Percentiles rank a stretch among this genome's conserved stretches.
Evolutionary conservation across 1,140 invertebrate species (phyloP).

Genomic region (Aphaenogaster floridana): DNA sequence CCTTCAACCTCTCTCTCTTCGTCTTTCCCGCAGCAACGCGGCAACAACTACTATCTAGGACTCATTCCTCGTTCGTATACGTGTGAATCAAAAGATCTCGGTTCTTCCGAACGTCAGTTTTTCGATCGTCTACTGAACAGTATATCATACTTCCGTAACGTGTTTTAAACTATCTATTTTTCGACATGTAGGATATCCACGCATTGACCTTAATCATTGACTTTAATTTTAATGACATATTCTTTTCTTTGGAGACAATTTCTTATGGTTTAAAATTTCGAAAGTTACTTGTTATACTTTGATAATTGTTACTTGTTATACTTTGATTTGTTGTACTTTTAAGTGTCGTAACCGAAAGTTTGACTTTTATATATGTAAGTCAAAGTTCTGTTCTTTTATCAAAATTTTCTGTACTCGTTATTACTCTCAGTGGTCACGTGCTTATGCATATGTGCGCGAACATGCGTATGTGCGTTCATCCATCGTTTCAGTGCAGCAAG

Average conservation of each 20-base stretch:
- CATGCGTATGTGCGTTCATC: slow-evolving; percentile 5
- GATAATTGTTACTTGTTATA: background rate
- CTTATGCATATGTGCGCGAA: background rate
- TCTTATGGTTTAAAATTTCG: background rate
- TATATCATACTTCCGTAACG: background rate
- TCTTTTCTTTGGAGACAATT: background rate
- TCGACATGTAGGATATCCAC: background rate
- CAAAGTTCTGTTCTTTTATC: background rate
- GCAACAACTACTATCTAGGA: slow-evolving; percentile 21
- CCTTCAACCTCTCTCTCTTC: slow-evolving; percentile 2
- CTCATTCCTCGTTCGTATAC: slow-evolving; percentile 4
- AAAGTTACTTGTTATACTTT: background rate
- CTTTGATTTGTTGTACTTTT: background rate
- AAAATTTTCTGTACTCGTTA: slow-evolving; percentile 7
- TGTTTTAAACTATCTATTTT: background rate
- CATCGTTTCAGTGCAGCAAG: slow-evolving; percentile 64
- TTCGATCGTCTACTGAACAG: background rate
- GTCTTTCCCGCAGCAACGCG: background rate
- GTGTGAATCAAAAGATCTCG: slow-evolving; percentile 15
- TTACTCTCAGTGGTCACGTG: background rate
- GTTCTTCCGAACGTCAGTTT: background rate
- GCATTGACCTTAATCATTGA: background rate
- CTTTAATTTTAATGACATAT: background rate
- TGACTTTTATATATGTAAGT: background rate
- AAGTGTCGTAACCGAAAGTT: background rate